A percentile compares a stretch with the other conserved stretches of the same genome.
phyloP scores from a whole-genome alignment of 1,140 invertebrate genomes.

The Tetramorium simillimum region DNA sequence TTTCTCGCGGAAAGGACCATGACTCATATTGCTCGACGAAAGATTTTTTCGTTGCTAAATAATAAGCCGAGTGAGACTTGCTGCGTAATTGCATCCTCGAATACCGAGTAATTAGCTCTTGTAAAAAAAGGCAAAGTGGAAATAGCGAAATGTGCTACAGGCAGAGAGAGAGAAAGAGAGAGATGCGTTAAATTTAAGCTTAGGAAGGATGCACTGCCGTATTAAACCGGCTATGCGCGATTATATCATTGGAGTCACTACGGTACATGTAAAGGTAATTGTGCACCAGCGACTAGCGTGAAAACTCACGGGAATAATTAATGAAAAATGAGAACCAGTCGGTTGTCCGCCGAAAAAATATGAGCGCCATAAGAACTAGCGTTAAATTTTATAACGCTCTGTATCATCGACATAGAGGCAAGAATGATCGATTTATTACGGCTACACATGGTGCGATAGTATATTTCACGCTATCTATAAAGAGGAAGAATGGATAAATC shows the following conservation, averaged over 20 bases:
- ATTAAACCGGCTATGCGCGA: slow-evolving; percentile 35
- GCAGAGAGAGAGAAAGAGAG: neutral
- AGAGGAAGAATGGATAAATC: neutral
- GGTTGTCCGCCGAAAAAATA: neutral
- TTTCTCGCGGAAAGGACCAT: neutral
- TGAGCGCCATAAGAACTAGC: slow-evolving; percentile 18
- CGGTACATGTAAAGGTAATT: slow-evolving; percentile 33
- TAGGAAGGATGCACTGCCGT: slow-evolving; percentile 21
- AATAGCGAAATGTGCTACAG: neutral
- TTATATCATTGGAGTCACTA: slow-evolving; percentile 20
- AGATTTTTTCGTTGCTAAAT: slow-evolving; percentile 55
- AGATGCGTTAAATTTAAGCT: slow-evolving; percentile 55
- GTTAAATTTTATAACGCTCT: slow-evolving; percentile 31
- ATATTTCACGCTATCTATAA: slow-evolving; percentile 16
- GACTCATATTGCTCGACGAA: slow-evolving; percentile 4
- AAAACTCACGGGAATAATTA: slow-evolving; percentile 46
- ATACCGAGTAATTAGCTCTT: slow-evolving; percentile 67
- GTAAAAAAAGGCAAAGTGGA: slow-evolving; percentile 7
- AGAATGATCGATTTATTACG: slow-evolving; percentile 6
- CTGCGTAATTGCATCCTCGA: slow-evolving; percentile 66
- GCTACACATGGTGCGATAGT: neutral
- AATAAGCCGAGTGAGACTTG: slow-evolving; percentile 65
- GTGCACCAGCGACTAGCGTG: neutral
- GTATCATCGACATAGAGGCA: neutral
- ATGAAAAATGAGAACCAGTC: slow-evolving; percentile 25